Evolutionary conservation across 2,113 vertebrate genomes (phyloP).

Genomic region (Nibea coibor): DNA sequence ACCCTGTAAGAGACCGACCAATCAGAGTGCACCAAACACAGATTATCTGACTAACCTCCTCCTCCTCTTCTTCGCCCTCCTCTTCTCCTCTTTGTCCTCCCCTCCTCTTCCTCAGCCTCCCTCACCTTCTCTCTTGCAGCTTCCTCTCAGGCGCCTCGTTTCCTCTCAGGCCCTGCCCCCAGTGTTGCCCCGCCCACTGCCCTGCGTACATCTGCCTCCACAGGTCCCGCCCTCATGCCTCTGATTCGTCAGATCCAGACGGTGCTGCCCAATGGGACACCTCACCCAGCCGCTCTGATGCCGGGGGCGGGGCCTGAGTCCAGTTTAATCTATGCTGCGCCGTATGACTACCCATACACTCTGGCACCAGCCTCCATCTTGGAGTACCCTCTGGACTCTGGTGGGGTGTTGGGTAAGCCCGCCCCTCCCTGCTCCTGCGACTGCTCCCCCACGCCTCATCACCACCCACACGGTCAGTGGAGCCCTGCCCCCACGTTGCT

Average conservation of each 20-base stretch:
- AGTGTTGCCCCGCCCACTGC: slow-evolving; percentile 88
- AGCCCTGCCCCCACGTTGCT: slow-evolving; percentile 55
- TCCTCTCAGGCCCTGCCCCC: slow-evolving; percentile 91
- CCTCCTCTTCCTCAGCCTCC: slow-evolving; percentile 90
- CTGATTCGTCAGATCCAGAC: slow-evolving; percentile 97
- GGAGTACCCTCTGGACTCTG: slow-evolving; percentile 95
- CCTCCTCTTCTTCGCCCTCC: slow-evolving; percentile 67
- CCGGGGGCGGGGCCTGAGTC: slow-evolving; percentile 88
- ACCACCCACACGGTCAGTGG: slow-evolving; percentile 61
- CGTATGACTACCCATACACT: slow-evolving; percentile 94
- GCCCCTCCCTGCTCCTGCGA: slow-evolving; percentile 57
- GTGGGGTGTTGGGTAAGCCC: slow-evolving; percentile 92
- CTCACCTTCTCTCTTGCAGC: slow-evolving; percentile 98
- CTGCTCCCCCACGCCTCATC: slow-evolving; percentile 59
- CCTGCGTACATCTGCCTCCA: slow-evolving; percentile 90
- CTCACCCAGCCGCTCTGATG: slow-evolving; percentile 91
- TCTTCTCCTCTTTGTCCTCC: slow-evolving; percentile 87
- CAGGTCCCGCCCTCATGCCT: slow-evolving; percentile 94
- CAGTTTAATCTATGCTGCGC: slow-evolving; percentile 92
- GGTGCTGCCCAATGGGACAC: slow-evolving; percentile 93
- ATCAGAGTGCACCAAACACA: slow-evolving; percentile 5
- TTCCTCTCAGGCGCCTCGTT: slow-evolving; percentile 91
- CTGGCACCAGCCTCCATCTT: slow-evolving; percentile 93
- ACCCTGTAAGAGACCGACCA: slow-evolving; percentile 89
- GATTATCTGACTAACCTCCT: slow-evolving; percentile 34